Conservation (phyloP, 2,113 vertebrate species). For the Oenanthe melanoleuca region DNA sequence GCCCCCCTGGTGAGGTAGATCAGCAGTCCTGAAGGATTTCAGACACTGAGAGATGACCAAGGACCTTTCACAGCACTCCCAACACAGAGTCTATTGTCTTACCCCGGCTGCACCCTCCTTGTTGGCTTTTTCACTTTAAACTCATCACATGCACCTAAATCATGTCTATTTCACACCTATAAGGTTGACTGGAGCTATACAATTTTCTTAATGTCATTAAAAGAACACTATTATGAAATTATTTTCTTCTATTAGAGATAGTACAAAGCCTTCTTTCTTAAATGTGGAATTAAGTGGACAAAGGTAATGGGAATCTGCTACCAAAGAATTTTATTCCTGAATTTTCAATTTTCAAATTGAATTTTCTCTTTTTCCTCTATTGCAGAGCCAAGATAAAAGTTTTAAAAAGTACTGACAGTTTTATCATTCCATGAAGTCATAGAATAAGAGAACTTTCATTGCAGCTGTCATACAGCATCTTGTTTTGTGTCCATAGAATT, state of each 20-base stretch:
- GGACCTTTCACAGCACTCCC: neutral
- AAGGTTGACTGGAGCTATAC: neutral
- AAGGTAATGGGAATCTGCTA: neutral
- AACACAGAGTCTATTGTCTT: neutral
- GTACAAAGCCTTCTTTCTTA: neutral
- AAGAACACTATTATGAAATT: neutral
- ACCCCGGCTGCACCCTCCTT: neutral
- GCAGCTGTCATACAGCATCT: accelerated
- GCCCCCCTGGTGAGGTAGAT: neutral
- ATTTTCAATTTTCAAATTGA: neutral
- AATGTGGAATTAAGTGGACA: neutral
- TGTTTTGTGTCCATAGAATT: neutral
- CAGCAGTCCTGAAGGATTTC: neutral
- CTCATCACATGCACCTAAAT: neutral
- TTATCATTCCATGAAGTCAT: neutral
- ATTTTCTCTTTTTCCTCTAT: neutral
- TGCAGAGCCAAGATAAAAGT: neutral
- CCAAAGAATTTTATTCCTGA: neutral
- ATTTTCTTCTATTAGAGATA: neutral
- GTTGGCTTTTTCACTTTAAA: neutral
- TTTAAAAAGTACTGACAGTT: neutral
- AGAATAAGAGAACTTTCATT: neutral
- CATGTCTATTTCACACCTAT: neutral
- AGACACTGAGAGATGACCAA: neutral
- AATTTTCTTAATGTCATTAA: neutral